Evolutionary conservation across 2,888 invertebrate genomes (phyloP).

Genomic region (Cosmorhoe ocellata): DNA sequence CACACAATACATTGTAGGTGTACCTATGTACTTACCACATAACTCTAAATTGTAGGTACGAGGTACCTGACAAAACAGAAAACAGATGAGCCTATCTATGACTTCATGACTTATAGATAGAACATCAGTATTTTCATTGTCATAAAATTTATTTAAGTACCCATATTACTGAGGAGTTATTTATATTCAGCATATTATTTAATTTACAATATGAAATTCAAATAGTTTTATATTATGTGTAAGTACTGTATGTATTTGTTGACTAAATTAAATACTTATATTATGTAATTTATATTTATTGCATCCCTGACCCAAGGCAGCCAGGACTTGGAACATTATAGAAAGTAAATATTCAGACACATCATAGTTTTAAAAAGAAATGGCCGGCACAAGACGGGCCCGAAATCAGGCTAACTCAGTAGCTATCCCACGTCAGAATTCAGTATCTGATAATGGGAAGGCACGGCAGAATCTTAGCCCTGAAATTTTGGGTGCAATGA

Average conservation of each 20-base stretch:
- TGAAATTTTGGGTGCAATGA: conserved; percentile 82
- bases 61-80: too few relatives aligned
- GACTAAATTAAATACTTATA: too few relatives aligned
- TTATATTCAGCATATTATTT: background rate
- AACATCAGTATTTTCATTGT: too few relatives aligned
- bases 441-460: conserved; percentile 69
- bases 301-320: conserved; percentile 42
- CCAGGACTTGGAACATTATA: conserved; percentile 37
- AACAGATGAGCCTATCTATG: too few relatives aligned
- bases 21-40: too few relatives aligned
- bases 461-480: conserved; percentile 71
- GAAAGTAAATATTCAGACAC: conserved; percentile 33
- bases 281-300: conserved; percentile 43
- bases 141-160: too few relatives aligned
- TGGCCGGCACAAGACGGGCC: conserved; percentile 71
- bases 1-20: too few relatives aligned
- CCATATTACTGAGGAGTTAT: too few relatives aligned
- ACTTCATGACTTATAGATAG: too few relatives aligned
- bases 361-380: conserved; percentile 42
- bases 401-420: conserved; percentile 72
- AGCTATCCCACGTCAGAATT: conserved; percentile 68
- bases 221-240: too few relatives aligned
- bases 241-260: too few relatives aligned
- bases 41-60: too few relatives aligned
- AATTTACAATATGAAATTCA: conserved; percentile 8